These are phyloP conservation scores for Neodiprion lecontei DNA, from an alignment of 1,140 invertebrate species.

Conservation along the genomic window DNA sequence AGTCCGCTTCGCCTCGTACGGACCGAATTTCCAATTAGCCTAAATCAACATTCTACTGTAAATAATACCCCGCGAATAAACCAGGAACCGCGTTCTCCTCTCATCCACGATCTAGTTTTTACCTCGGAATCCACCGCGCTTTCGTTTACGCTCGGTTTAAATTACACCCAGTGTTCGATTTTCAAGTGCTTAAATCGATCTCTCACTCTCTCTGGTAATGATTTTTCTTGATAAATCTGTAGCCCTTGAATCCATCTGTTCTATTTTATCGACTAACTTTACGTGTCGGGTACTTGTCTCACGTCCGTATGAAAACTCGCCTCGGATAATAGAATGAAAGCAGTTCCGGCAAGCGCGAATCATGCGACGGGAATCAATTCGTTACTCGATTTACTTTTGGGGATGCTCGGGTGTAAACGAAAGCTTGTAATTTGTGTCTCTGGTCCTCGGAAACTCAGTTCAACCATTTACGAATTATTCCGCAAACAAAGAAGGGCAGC, in stretches of 20 bases:
- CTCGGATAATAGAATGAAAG: not conserved
- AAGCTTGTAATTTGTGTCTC: slow-evolving; percentile 1
- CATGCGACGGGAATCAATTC: not conserved
- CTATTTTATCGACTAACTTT: not conserved
- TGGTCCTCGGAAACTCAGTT: not conserved
- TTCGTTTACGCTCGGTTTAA: not conserved
- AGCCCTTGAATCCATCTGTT: not conserved
- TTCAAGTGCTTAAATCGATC: not conserved
- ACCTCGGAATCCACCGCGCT: not conserved
- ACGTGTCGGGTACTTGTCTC: not conserved
- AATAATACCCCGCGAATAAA: not conserved
- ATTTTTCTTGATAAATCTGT: not conserved
- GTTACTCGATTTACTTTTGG: not conserved
- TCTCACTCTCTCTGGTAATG: not conserved
- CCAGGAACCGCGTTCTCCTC: not conserved
- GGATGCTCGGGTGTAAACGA: not conserved
- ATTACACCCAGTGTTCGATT: not conserved
- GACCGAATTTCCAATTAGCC: not conserved
- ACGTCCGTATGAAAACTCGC: not conserved
- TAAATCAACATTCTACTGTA: slow-evolving; percentile 2
- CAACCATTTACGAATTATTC: not conserved
- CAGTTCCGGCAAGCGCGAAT: too few species aligned
- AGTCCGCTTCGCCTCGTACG: too few species aligned
- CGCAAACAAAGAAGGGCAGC: not conserved
- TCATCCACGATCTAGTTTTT: not conserved